Conservation (phyloP, 2,888 invertebrate genomes). For the Clostera curtula region DNA sequence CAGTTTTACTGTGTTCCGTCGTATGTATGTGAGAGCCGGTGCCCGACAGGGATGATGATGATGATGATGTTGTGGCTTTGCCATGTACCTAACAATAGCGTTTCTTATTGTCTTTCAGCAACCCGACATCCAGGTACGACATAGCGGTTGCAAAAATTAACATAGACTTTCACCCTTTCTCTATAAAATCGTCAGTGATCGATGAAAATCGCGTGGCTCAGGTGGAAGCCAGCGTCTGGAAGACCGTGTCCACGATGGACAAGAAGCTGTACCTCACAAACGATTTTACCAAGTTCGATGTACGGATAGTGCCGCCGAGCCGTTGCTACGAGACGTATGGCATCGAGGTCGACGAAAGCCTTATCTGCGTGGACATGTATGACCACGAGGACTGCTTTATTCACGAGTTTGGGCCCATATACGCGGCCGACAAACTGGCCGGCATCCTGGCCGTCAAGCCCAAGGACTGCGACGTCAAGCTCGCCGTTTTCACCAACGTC, state of each 20-base stretch:
- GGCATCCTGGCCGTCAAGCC: constrained; percentile 47
- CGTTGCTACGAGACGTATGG: constrained; percentile 46
- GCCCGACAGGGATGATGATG: too few species aligned
- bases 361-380: constrained; percentile 49
- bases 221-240: constrained; percentile 49
- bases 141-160: constrained; percentile 56
- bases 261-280: constrained; percentile 49
- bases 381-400: constrained; percentile 50
- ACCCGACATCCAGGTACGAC: constrained; percentile 32
- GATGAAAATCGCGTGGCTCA: constrained; percentile 20
- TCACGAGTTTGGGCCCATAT: constrained; percentile 58
- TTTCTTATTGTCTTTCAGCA: too few species aligned
- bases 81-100: too few species aligned
- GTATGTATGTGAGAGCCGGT: too few species aligned
- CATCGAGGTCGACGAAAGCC: constrained; percentile 33
- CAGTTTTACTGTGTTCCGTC: too few species aligned
- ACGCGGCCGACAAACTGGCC: constrained; percentile 36
- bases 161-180: constrained; percentile 26
- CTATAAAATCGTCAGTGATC: constrained; percentile 36
- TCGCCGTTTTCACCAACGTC: constrained; percentile 36
- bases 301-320: constrained; percentile 19
- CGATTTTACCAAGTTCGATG: constrained; percentile 37
- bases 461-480: constrained; percentile 38
- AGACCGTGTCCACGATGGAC: constrained; percentile 54
- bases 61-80: too few species aligned